Percentiles rank a stretch among this genome's conserved stretches.
phyloP scores from a whole-genome alignment of 1,140 invertebrate genomes.

The Hyles euphorbiae region DNA sequence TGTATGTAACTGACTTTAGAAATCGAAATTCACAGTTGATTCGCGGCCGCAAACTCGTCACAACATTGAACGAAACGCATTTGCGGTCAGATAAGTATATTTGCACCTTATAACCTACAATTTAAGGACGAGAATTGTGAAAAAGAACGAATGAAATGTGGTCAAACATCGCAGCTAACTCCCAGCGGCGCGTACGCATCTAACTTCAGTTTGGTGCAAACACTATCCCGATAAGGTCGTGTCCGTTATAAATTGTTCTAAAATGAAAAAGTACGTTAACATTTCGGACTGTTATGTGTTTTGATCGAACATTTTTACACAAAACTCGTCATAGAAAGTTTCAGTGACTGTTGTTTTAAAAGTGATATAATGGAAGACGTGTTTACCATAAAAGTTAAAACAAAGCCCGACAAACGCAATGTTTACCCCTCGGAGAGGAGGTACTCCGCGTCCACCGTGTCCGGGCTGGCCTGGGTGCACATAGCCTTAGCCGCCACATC shows the following conservation, averaged over 20 bases:
- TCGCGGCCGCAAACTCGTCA: conserved; percentile 1
- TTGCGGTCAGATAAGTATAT: not conserved
- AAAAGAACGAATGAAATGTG: not conserved
- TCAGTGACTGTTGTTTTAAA: not conserved
- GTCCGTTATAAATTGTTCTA: conserved; percentile 1
- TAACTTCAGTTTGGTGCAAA: not conserved
- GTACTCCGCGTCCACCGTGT: conserved; percentile 80
- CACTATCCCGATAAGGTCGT: not conserved
- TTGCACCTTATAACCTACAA: not conserved
- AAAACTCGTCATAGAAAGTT: not conserved
- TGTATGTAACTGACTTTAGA: no score
- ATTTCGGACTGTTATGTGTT: not conserved
- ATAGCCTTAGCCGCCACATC: conserved; percentile 74
- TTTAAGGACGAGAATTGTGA: not conserved
- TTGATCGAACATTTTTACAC: not conserved
- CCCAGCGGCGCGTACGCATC: not conserved
- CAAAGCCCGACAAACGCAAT: conserved; percentile 76
- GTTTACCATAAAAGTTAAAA: conserved; percentile 80
- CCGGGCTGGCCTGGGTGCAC: conserved; percentile 78
- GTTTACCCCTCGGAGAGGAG: conserved; percentile 79
- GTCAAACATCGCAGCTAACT: not conserved
- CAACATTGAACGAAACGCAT: not conserved
- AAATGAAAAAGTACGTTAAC: conserved; percentile 2
- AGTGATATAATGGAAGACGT: conserved; percentile 76
- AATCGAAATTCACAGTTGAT: conserved; percentile 4